Evolutionary conservation across 1,140 invertebrate species (phyloP), one percentile per base, ranked within the genome.

Genomic region (Potamilus streckersoni): DNA sequence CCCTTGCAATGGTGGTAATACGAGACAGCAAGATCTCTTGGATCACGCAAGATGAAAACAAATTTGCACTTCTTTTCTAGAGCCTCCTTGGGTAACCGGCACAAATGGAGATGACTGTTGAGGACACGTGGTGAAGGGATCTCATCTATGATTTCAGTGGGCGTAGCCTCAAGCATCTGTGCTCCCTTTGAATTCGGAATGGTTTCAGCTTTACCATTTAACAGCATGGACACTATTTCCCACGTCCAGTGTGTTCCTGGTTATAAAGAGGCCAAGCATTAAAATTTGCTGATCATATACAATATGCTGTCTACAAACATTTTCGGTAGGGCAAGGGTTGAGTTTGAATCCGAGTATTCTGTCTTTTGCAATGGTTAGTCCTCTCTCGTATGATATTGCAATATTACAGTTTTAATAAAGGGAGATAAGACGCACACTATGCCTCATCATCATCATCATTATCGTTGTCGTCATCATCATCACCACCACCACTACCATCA

Each of bases 191-290:
- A 59, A 16, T 27, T 62, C 38, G n/a, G 17, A 8, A 60, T 60
- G 14, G 74, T 57, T 38, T 80, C 73, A 15, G 73, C 62, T 3
- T 69, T 76, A 16, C 76, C 74, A 27, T 60, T 55, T 16, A 72
- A 73, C 2, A 83, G 73, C 73, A 81, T 78, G 19, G 68, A 23
- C 8, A 78, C 62, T 15, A 81, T 78, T 59, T 83, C 82, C 68
- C 67, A 81, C 27, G 73, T 74, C 82, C 80, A 81, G 62, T 83
- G 79, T n/a, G 79, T 77, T 15, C 81, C 81, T 83, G 63, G 38
- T 49, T 49, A 49, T 49, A 49, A 49, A 49, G 11, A 49, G 11
- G 38, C 38, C 6, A 49, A 49, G 6, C 4, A 49, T 49, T 49
- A 6, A 6, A 49, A 49, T 49, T 0, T 49, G 11, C 6, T 4